Evolutionary conservation across 2,888 invertebrate species (phyloP).

Genomic region (Leucophenga montana): DNA sequence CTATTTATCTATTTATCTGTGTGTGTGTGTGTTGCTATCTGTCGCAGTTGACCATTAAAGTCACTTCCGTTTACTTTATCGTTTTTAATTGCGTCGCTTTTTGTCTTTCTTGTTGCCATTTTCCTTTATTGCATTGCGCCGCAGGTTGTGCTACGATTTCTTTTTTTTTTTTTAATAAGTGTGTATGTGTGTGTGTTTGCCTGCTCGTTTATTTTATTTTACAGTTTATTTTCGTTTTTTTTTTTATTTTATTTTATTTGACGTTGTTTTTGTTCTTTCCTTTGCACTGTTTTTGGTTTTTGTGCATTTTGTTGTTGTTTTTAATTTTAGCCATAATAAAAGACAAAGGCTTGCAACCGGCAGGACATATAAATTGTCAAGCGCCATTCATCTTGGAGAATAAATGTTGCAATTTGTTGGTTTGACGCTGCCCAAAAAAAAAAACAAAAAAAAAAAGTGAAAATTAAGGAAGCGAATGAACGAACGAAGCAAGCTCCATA

Average conservation of each 20-base stretch:
- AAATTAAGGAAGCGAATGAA: slow-evolving; percentile 6
- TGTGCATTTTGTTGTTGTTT: slow-evolving; percentile 54
- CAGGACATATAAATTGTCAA: slow-evolving; percentile 68
- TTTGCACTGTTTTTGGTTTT: slow-evolving; percentile 11
- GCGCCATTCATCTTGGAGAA: slow-evolving; percentile 71
- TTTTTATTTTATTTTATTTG: neutral
- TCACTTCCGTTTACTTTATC: slow-evolving; percentile 61
- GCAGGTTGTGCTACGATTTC: slow-evolving; percentile 17
- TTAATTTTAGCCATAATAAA: slow-evolving; percentile 67
- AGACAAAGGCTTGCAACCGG: slow-evolving; percentile 33
- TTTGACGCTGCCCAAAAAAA: slow-evolving; percentile 48
- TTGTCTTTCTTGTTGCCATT: slow-evolving; percentile 28
- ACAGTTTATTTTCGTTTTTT: slow-evolving; percentile 59
- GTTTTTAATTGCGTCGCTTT: slow-evolving; percentile 61
- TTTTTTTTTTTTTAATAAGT: slow-evolving; percentile 24
- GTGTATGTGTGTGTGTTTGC: slow-evolving; percentile 42
- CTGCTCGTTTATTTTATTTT: slow-evolving; percentile 68
- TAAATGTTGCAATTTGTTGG: slow-evolving; percentile 72
- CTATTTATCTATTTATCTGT: too few species aligned
- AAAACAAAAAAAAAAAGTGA: too few species aligned
- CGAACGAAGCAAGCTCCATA: slow-evolving; percentile 36
- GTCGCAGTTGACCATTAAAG: slow-evolving; percentile 54
- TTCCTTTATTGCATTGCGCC: neutral
- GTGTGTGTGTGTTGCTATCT: neutral
- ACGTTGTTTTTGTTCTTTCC: neutral